Base-by-base conservation (phyloP, 2,113 vertebrate genomes). In the Callospermophilus lateralis region DNA sequence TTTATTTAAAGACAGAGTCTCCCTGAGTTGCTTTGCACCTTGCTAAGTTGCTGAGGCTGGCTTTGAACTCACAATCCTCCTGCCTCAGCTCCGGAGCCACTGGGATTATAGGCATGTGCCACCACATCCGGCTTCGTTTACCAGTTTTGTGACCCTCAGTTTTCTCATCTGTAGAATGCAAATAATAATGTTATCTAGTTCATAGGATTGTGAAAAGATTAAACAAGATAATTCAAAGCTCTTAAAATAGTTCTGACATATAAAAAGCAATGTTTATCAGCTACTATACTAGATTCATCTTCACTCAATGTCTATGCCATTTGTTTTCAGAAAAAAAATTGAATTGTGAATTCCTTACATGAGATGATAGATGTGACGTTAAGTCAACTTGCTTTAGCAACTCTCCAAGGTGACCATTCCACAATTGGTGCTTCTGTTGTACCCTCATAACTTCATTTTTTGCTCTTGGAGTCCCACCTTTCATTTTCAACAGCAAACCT, bases 191-290 rank as follows among this genome's bases (percentile, higher is more conserved):
- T 2, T 70, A 67, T 8, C 61, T n/a, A 26, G 8, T 2, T 68
- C 53, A 17, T 5, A 74, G 39, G 11, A 42, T 17, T 65, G 32
- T 80, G 70, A 79, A 45, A 93, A 76, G 16, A 45, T 51, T 53
- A 61, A 88, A 61, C 39, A 84, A 68, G 55, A 55, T 15, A 90
- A 86, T 48, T 77, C 16, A 90, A 95, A 87, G 26, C 80, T 77
- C 73, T 78, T 76, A 53, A 77, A 63, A 74, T 78, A 84, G 9
- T 51, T 89, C 30, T 87, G 42, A 42, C 16, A 13, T 51, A 19
- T 22, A 70, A 15, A 65, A 58, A 94, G 28, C 8, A 37, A n/a
- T 53, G 63, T 7, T 42, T 51, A 26, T 9, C 70, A 90, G 26
- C 42, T 4, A 63, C 73, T 37, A 12, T 61, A 80, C 13, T 12